Conservation (phyloP, 2,888 invertebrate species). For the Allophyes oxyacanthae region DNA sequence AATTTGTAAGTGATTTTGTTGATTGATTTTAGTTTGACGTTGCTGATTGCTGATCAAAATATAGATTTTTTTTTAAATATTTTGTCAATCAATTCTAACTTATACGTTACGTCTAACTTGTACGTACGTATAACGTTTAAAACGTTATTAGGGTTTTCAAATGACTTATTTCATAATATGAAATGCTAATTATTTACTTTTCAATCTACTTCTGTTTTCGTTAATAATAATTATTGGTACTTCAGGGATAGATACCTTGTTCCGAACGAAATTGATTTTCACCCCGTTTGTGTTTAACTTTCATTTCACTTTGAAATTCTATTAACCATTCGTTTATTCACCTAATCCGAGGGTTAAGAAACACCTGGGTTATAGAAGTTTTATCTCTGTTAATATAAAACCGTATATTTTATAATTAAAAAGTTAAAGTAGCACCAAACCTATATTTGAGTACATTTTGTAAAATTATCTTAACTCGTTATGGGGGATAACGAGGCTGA, state of each 20-base stretch:
- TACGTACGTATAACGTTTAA: too few relatives aligned
- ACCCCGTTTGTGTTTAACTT: constrained; percentile 57
- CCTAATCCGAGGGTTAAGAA: constrained; percentile 49
- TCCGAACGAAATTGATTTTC: constrained; percentile 40
- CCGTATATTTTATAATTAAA: not conserved
- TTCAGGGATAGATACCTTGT: constrained; percentile 16
- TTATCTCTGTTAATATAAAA: not conserved
- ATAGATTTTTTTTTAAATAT: too few relatives aligned
- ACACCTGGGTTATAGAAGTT: constrained; percentile 3
- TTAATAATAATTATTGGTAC: not conserved
- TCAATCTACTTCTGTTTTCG: not conserved
- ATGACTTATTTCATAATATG: too few relatives aligned
- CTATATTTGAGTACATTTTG: too few relatives aligned
- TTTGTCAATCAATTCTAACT: too few relatives aligned
- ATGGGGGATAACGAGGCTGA: too few relatives aligned
- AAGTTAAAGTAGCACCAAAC: not conserved
- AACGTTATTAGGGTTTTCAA: too few relatives aligned
- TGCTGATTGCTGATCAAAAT: too few relatives aligned
- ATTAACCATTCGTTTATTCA: constrained; percentile 53
- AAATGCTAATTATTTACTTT: constrained; percentile 5
- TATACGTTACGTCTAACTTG: too few relatives aligned
- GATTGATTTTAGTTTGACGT: not conserved
- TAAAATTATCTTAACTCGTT: too few relatives aligned
- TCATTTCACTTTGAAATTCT: constrained; percentile 60
- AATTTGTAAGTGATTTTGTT: not conserved